Percentiles rank a stretch among this genome's conserved stretches.
These are phyloP conservation scores for Dusona sp. DNA, from an alignment of 2,888 invertebrate species.

Conservation along the genomic window DNA sequence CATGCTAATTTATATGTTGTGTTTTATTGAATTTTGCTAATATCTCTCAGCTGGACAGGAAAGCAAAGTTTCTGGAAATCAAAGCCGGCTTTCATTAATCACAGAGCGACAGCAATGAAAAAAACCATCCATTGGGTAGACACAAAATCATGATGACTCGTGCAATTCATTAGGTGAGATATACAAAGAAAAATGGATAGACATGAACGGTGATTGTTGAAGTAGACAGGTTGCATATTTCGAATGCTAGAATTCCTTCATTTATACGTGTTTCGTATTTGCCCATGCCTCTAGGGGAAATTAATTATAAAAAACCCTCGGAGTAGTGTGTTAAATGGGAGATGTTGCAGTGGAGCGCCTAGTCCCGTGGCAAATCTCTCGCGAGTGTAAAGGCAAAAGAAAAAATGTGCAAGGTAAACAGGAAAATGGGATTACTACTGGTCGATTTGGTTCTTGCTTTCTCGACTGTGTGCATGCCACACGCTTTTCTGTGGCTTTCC, in stretches of 20 bases:
- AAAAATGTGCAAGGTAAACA: slow-evolving; percentile 50
- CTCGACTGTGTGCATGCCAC: slow-evolving; percentile 24
- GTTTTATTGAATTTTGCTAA: neutral
- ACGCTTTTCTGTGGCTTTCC: neutral
- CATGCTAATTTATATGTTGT: neutral
- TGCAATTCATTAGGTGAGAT: neutral
- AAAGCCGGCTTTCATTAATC: neutral
- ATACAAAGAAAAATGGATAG: neutral
- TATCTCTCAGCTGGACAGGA: neutral
- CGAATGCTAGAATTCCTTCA: neutral
- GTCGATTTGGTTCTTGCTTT: slow-evolving; percentile 56
- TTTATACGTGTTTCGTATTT: neutral
- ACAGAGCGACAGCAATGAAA: neutral
- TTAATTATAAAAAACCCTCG: neutral
- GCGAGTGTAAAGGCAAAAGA: slow-evolving; percentile 4
- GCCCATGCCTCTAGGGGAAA: neutral
- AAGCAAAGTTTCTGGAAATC: neutral
- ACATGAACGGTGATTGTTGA: neutral
- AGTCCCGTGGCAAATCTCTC: slow-evolving; percentile 4
- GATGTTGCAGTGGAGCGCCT: neutral
- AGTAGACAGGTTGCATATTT: neutral
- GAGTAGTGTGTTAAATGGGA: slow-evolving; percentile 7
- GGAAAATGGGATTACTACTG: slow-evolving; percentile 64
- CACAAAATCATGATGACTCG: neutral
- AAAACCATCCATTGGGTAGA: too few species aligned